phyloP scores from a whole-genome alignment of 2,797 vertebrate species.

The Sciurus vulgaris region DNA sequence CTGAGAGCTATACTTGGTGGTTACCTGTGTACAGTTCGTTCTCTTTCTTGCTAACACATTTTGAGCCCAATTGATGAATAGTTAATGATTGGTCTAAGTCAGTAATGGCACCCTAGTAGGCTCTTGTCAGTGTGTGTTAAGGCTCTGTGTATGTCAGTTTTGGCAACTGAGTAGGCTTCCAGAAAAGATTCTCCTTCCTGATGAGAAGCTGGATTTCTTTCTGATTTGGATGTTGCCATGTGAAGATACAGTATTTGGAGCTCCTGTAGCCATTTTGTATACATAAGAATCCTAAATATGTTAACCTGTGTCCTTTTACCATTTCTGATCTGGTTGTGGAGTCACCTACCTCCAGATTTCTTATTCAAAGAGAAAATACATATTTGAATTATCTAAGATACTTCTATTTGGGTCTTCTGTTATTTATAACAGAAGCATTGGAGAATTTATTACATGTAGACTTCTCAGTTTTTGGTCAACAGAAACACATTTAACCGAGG shows the following conservation, averaged over 20 bases:
- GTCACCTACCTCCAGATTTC: neutral
- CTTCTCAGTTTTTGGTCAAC: neutral
- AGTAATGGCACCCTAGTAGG: neutral
- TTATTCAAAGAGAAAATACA: neutral
- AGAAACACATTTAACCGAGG: slow-evolving; percentile 5
- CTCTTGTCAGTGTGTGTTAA: neutral
- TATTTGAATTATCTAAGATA: neutral
- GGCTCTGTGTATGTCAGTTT: neutral
- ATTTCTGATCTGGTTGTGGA: neutral
- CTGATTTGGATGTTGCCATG: neutral
- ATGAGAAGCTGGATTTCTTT: neutral
- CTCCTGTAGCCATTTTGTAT: neutral
- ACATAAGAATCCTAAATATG: neutral
- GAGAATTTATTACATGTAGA: neutral
- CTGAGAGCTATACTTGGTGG: neutral
- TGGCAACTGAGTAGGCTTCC: neutral
- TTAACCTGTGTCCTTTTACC: neutral
- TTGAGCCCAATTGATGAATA: neutral
- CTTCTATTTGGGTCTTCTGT: neutral
- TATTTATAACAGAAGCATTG: slow-evolving; percentile 17
- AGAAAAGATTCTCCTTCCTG: neutral
- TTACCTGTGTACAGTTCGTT: neutral
- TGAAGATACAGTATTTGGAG: neutral
- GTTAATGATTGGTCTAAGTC: neutral
- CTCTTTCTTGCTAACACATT: neutral